Percentiles rank a stretch among this genome's conserved stretches.
Conservation (phyloP, 2,113 vertebrate species). For the Bambusicola thoracicus region DNA sequence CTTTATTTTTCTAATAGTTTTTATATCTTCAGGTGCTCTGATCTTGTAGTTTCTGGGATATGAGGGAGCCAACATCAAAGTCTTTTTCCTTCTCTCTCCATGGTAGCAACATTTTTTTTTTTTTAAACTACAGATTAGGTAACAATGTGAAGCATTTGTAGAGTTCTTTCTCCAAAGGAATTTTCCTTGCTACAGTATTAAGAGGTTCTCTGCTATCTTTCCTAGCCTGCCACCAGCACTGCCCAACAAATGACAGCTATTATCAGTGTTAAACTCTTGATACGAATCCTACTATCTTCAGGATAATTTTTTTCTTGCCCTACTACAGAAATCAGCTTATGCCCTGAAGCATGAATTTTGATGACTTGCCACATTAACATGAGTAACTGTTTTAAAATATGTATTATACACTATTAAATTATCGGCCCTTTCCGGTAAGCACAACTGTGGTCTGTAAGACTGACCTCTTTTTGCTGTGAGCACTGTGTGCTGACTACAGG, state of each 20-base stretch:
- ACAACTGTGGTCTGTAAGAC: background rate
- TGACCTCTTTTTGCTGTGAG: slow-evolving; percentile 17
- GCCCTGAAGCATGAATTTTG: background rate
- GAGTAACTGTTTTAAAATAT: background rate
- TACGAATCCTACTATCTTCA: background rate
- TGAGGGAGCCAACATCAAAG: background rate
- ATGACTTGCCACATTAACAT: background rate
- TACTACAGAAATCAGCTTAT: background rate
- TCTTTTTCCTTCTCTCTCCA: background rate
- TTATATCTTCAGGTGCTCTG: background rate
- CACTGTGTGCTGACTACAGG: slow-evolving; percentile 16
- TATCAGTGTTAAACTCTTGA: background rate
- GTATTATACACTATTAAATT: background rate
- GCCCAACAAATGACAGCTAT: background rate
- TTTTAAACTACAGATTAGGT: background rate
- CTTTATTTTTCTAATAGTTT: background rate
- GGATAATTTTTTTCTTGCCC: background rate
- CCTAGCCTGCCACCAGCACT: background rate
- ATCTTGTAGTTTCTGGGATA: background rate
- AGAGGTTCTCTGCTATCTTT: background rate
- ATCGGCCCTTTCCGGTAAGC: background rate
- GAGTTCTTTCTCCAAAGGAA: background rate
- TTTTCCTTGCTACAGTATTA: background rate
- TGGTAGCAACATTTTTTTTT: background rate
- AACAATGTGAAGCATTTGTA: background rate